Conservation (phyloP, 23 tunicate genomes). For the Diplosoma virens region DNA sequence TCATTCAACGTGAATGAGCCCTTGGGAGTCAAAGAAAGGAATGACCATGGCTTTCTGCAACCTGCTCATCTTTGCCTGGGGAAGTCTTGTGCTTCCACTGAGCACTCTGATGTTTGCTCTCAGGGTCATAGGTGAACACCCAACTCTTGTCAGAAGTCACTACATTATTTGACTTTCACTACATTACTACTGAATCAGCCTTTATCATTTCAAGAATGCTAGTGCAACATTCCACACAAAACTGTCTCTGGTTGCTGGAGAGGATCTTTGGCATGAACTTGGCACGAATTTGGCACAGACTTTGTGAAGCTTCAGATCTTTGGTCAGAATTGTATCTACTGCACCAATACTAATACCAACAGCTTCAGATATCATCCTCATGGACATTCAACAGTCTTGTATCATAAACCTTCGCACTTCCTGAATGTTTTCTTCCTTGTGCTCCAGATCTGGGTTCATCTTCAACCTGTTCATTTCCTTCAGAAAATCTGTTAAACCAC, state of each 20-base stretch:
- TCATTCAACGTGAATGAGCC: constrained; percentile 23
- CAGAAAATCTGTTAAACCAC: constrained; percentile 22
- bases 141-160: constrained; percentile 13
- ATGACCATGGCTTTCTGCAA: constrained; percentile 1
- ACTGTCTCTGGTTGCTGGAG: constrained; percentile 13
- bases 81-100: constrained; percentile 26
- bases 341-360: constrained; percentile 23
- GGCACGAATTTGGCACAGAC: constrained; percentile 7
- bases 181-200: neutral
- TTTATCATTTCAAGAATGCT: constrained; percentile 5
- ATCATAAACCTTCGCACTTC: constrained; percentile 10
- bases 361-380: constrained; percentile 16
- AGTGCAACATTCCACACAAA: constrained; percentile 9
- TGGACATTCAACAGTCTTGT: neutral
- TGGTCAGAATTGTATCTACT: constrained; percentile 10
- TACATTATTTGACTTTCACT: neutral
- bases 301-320: constrained; percentile 20
- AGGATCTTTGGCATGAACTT: constrained; percentile 14
- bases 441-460: constrained; percentile 28
- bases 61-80: constrained; percentile 14
- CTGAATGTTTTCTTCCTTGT: constrained; percentile 16
- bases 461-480: constrained; percentile 10
- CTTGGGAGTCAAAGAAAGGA: constrained; percentile 19
- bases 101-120: constrained; percentile 22
- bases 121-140: constrained; percentile 21